Conservation (phyloP, 2,113 vertebrate genomes). For the Mola mola region DNA sequence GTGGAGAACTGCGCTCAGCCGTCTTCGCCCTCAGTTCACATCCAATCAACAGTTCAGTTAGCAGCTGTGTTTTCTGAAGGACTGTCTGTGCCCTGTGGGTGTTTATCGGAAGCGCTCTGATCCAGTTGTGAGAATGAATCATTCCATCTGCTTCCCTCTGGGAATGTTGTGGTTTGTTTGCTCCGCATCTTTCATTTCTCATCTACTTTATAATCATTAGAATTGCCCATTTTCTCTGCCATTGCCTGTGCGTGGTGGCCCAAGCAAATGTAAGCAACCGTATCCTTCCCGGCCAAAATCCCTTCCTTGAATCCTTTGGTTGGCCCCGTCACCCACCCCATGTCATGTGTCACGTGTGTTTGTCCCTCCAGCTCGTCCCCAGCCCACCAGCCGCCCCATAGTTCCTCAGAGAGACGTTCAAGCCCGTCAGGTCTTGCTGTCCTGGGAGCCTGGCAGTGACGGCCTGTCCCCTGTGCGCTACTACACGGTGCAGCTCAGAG, state of each 20-base stretch:
- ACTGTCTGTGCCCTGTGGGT: constrained; percentile 41
- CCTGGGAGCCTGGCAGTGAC: constrained; percentile 96
- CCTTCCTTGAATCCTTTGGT: background rate
- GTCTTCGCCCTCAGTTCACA: constrained; percentile 18
- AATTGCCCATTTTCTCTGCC: background rate
- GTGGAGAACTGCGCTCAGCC: background rate
- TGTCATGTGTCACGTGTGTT: background rate
- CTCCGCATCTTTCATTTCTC: constrained; percentile 40
- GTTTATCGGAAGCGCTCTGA: constrained; percentile 50
- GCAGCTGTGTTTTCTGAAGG: constrained; percentile 58
- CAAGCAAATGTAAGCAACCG: constrained; percentile 22
- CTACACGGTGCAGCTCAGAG: constrained; percentile 91
- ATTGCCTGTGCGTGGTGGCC: background rate
- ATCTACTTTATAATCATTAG: constrained; percentile 39
- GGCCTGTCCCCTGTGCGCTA: constrained; percentile 95
- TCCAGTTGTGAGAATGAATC: constrained; percentile 41
- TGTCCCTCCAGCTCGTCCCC: constrained; percentile 66
- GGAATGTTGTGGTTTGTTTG: constrained; percentile 54
- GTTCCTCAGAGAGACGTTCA: constrained; percentile 84
- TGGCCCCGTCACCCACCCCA: background rate
- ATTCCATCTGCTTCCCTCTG: constrained; percentile 56
- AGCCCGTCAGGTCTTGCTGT: constrained; percentile 87
- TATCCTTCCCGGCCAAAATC: background rate
- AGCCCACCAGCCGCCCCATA: constrained; percentile 90
- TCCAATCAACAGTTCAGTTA: constrained; percentile 50